Evolutionary conservation across 2,113 vertebrate species (phyloP).

Genomic region (Trichomycterus rosablanca): DNA sequence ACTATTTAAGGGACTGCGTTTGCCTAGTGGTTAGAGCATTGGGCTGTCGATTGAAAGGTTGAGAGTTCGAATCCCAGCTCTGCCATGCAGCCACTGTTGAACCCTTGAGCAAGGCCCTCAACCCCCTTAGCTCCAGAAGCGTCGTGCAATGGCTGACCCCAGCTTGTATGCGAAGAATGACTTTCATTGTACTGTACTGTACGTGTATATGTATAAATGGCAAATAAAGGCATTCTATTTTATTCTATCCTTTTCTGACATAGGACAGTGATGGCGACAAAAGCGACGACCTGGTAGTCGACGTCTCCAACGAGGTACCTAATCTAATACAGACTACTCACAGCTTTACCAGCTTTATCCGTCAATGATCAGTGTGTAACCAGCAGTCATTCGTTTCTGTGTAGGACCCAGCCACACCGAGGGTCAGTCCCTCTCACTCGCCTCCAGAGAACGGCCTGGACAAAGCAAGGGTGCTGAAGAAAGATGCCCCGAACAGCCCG

Average conservation of each 20-base stretch:
- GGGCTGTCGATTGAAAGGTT: too few relatives aligned
- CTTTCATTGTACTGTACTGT: too few relatives aligned
- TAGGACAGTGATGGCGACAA: slow-evolving; percentile 97
- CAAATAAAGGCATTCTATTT: neutral
- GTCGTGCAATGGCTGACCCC: too few relatives aligned
- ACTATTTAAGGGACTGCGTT: too few relatives aligned
- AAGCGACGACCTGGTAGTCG: slow-evolving; percentile 92
- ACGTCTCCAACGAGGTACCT: slow-evolving; percentile 91
- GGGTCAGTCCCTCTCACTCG: slow-evolving; percentile 87
- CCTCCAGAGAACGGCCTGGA: slow-evolving; percentile 92
- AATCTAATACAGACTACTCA: neutral
- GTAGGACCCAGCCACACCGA: slow-evolving; percentile 87
- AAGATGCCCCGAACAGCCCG: slow-evolving; percentile 89
- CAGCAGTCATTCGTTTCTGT: slow-evolving; percentile 1
- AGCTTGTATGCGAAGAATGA: too few relatives aligned
- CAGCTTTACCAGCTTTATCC: slow-evolving; percentile 23
- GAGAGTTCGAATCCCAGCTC: too few relatives aligned
- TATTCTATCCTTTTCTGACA: slow-evolving; percentile 11
- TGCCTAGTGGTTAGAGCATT: too few relatives aligned
- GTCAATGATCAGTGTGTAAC: too few relatives aligned
- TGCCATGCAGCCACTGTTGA: too few relatives aligned
- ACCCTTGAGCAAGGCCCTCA: too few relatives aligned
- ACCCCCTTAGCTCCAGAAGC: too few relatives aligned
- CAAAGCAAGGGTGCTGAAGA: slow-evolving; percentile 84
- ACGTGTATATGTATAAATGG: too few relatives aligned